These are phyloP conservation scores for Andrena fulva DNA, from an alignment of 2,888 invertebrate species.

Conservation along the genomic window DNA sequence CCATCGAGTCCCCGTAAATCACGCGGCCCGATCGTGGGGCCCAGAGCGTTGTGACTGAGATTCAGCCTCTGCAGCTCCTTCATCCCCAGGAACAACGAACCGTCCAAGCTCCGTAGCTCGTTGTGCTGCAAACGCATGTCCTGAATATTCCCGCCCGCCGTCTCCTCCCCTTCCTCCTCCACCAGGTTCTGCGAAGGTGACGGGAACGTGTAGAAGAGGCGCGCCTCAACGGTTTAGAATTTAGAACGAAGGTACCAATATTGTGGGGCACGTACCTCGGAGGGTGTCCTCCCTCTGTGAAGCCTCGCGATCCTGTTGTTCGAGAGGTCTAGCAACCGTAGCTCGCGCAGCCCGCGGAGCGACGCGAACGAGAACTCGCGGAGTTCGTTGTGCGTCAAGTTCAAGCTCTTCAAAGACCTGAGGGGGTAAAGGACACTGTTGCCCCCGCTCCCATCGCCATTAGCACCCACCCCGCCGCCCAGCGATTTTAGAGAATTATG, in stretches of 20 bases:
- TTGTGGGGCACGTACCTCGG: conserved; percentile 75
- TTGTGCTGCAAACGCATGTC: conserved; percentile 92
- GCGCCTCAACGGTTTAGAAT: neutral
- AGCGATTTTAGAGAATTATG: conserved; percentile 90
- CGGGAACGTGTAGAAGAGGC: neutral
- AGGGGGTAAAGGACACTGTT: conserved; percentile 91
- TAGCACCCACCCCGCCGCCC: conserved; percentile 73
- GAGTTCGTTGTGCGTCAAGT: conserved; percentile 91
- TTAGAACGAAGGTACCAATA: neutral
- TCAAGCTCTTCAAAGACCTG: conserved; percentile 89
- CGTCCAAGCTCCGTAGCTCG: conserved; percentile 89
- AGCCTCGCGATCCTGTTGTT: conserved; percentile 89
- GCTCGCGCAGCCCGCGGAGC: conserved; percentile 89
- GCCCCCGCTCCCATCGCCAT: conserved; percentile 74
- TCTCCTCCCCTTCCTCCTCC: conserved; percentile 88
- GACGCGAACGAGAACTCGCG: conserved; percentile 93
- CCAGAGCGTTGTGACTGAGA: conserved; percentile 90
- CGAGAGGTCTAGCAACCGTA: conserved; percentile 91
- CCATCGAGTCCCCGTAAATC: conserved; percentile 92
- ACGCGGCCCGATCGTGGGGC: conserved; percentile 90
- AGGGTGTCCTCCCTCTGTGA: conserved; percentile 78
- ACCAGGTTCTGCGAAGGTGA: conserved; percentile 88
- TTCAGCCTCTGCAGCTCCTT: conserved; percentile 90
- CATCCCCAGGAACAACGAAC: conserved; percentile 90
- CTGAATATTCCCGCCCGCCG: conserved; percentile 87